Evolutionary conservation across 2,797 vertebrate species (phyloP), one percentile per base, ranked within the genome.

Genomic region (Heteromormyrus szaboi): DNA sequence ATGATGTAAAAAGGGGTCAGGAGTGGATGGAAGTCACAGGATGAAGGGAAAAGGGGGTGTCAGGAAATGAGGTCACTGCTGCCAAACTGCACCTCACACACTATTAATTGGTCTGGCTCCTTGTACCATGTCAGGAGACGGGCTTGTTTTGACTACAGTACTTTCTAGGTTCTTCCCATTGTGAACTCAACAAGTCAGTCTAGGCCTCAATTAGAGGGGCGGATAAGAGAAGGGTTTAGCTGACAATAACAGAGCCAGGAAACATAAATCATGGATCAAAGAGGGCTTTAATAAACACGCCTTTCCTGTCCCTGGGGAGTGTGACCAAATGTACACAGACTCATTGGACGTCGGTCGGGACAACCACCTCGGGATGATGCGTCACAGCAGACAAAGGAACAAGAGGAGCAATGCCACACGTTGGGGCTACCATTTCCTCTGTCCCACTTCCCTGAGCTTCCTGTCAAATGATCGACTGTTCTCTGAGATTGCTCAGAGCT

Each of bases 231-330:
- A 93, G 93, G 91, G 90, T 91, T 93, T 87, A 92, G 90, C 91
- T 91, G 95, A 94, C 95, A 94, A 94, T 92, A 89, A 90, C 9
- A 89, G 93, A 92, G 94, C 94, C 93, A 92, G 59, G 91, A 91
- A 92, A 93, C 92, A 90, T 95, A 94, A 95, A 95, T 91, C 93
- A 91, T n/a, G 92, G 94, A 95, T 96, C 94, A 96, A 95, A 96
- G 94, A 65, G 90, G 8, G 89, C 65, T 87, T 33, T 44, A 29
- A 62, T 81, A 88, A 76, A 72, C 81, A 62, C 79, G 53, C 89
- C 62, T 90, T 89, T 90, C 89, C 90, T 91, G 91, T 92, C 92
- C 91, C 83, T 84, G 9, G 11, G 46, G 51, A 17, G 41, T 48
- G 25, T 86, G 83, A 72, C 56, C 79, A 53, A 89, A 85, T 85